These are phyloP conservation scores for Bombycilla garrulus DNA, from an alignment of 2,113 vertebrate species.

Conservation along the genomic window DNA sequence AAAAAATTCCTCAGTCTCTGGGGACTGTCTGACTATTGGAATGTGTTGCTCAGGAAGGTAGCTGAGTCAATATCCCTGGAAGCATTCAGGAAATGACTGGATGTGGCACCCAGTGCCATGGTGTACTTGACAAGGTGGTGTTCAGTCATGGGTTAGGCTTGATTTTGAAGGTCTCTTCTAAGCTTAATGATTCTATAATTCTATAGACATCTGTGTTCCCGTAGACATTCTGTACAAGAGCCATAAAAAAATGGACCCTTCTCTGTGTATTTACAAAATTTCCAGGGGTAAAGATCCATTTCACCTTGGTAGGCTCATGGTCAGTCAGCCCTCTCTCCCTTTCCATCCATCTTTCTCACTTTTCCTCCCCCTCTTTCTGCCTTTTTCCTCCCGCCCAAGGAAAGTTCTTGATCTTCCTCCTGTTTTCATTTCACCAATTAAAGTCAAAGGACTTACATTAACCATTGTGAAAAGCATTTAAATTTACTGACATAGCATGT, in stretches of 20 bases:
- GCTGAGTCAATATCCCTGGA: neutral
- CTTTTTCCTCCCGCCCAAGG: neutral
- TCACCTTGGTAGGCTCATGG: neutral
- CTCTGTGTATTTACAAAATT: neutral
- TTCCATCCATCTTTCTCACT: neutral
- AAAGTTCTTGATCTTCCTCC: neutral
- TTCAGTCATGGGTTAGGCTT: rapidly evolving
- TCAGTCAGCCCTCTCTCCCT: neutral
- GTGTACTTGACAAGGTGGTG: neutral
- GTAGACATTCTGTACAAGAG: neutral
- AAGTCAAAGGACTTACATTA: neutral
- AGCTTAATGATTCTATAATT: neutral
- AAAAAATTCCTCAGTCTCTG: neutral
- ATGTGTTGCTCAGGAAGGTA: neutral
- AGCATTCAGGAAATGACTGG: neutral
- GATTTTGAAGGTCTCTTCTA: neutral
- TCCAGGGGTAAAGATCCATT: neutral
- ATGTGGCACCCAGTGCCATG: neutral
- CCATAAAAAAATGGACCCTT: neutral
- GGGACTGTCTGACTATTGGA: neutral
- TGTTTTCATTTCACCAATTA: neutral
- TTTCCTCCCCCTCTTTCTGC: neutral
- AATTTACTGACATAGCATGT: neutral
- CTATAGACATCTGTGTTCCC: neutral
- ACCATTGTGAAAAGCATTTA: neutral